phyloP scores from a whole-genome alignment of 2,888 invertebrate species.

The Flabesymbios commensalis region DNA sequence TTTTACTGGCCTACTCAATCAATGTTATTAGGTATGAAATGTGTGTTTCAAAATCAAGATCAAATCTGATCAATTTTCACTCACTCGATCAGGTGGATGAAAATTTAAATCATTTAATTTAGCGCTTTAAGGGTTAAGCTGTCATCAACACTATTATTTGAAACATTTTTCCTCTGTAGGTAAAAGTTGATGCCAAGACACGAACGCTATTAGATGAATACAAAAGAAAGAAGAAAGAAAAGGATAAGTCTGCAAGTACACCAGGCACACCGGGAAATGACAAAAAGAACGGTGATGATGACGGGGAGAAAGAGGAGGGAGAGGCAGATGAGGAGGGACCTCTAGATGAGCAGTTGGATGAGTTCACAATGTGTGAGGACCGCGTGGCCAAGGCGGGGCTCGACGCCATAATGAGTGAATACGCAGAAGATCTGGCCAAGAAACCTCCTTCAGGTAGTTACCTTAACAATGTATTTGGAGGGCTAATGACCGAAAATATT shows the following conservation, averaged over 20 bases:
- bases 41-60: no score
- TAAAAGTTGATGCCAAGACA: slow-evolving; percentile 95
- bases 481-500: neutral
- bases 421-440: slow-evolving; percentile 64
- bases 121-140: no score
- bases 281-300: slow-evolving; percentile 20
- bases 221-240: slow-evolving; percentile 34
- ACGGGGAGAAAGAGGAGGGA: slow-evolving; percentile 39
- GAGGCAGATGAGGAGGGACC: slow-evolving; percentile 38
- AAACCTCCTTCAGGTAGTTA: slow-evolving; percentile 31
- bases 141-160: no score
- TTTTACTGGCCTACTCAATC: no score
- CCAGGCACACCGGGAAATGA: no score
- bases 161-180: slow-evolving; percentile 49
- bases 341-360: slow-evolving; percentile 66
- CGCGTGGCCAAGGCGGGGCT: slow-evolving; percentile 77
- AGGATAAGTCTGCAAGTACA: slow-evolving; percentile 5
- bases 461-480: neutral
- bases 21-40: no score
- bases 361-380: slow-evolving; percentile 67
- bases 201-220: slow-evolving; percentile 91
- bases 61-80: no score
- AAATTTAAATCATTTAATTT: no score
- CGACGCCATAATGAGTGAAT: slow-evolving; percentile 79
- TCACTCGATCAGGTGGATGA: no score